Percentiles rank a stretch among this genome's conserved stretches.
These are phyloP conservation scores for Marmota flaviventris DNA, from an alignment of 2,113 vertebrate species.

Conservation along the genomic window DNA sequence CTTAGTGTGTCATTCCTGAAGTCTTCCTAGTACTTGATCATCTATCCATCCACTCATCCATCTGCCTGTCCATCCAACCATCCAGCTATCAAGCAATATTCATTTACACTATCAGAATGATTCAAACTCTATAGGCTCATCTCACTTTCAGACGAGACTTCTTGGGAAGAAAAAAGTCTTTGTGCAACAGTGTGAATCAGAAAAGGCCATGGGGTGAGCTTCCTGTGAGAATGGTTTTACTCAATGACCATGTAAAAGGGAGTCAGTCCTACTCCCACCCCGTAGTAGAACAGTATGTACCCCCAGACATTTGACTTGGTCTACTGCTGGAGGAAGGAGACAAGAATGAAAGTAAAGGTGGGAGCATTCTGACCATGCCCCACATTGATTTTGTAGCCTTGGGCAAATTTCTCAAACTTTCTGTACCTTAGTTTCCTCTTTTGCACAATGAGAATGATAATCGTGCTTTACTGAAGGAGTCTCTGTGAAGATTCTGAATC, in stretches of 20 bases:
- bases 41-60: neutral
- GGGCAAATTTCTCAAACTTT: neutral
- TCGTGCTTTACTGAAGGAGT: neutral
- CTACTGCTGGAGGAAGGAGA: neutral
- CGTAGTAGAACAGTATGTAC: neutral
- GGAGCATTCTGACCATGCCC: neutral
- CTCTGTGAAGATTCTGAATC: neutral
- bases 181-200: neutral
- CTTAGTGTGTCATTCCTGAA: neutral
- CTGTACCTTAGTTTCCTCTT: neutral
- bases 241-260: neutral
- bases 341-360: neutral
- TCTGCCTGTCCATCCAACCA: neutral
- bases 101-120: neutral
- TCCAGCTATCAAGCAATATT: neutral
- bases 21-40: neutral
- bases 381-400: neutral
- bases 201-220: neutral
- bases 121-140: neutral
- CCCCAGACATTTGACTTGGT: neutral
- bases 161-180: neutral
- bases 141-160: slow-evolving; percentile 22
- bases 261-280: neutral
- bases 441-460: neutral
- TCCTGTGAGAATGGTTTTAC: neutral